Conservation (phyloP, 2,113 vertebrate genomes). For the Malurus alboscapulatus region DNA sequence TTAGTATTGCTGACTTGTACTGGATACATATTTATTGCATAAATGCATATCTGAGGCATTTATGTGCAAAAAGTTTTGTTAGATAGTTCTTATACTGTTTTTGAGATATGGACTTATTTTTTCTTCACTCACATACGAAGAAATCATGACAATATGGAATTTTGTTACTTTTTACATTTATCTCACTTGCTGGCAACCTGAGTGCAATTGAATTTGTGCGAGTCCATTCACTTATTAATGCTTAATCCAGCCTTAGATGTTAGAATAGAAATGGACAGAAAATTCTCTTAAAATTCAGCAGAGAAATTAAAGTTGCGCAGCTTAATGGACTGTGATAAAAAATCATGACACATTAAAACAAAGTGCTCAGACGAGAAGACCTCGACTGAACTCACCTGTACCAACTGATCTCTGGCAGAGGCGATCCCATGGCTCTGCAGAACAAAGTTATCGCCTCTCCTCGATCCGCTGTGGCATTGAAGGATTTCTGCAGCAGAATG, state of each 20-base stretch:
- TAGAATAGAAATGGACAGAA: not conserved
- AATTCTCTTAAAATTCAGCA: not conserved
- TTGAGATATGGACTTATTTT: not conserved
- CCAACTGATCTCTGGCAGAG: conserved; percentile 89
- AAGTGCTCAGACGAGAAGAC: not conserved
- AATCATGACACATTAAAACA: not conserved
- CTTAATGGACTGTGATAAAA: not conserved
- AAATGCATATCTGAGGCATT: not conserved
- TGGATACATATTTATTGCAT: not conserved
- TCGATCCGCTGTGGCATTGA: conserved; percentile 95
- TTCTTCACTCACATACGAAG: not conserved
- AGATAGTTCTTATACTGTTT: not conserved
- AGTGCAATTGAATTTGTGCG: not conserved
- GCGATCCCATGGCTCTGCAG: conserved; percentile 89
- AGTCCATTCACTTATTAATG: not conserved
- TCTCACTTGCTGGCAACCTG: not conserved
- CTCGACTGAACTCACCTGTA: conserved; percentile 79
- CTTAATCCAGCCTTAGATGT: not conserved
- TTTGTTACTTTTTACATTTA: not conserved
- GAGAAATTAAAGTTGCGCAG: not conserved
- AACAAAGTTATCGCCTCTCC: conserved; percentile 88
- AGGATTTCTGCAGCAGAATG: conserved; percentile 84
- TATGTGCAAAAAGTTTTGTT: not conserved
- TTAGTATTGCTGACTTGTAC: not conserved
- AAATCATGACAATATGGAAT: not conserved